Conservation (phyloP, 92 coral and sea anemone species). For the Phenganax subtilis region DNA sequence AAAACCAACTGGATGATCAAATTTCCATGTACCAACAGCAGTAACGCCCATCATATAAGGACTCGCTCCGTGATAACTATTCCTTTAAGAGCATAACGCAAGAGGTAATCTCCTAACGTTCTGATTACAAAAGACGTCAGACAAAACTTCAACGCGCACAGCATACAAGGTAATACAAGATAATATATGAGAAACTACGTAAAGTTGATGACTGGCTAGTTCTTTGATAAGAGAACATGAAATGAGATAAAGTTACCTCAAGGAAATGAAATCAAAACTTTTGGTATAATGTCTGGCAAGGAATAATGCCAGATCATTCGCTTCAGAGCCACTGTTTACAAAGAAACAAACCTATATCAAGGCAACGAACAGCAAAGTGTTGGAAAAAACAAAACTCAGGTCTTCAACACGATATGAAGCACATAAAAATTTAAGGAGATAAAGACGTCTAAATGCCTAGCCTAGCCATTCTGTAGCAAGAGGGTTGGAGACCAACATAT, state of each 20-base stretch:
- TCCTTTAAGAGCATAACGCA: constrained; percentile 46
- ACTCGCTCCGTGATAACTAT: constrained; percentile 91
- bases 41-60: constrained; percentile 68
- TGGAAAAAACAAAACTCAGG: neutral
- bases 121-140: too few relatives aligned
- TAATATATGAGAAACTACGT: too few relatives aligned
- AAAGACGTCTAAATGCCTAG: too few relatives aligned
- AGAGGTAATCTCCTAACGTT: neutral
- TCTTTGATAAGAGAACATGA: neutral
- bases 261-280: constrained; percentile 73
- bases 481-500: neutral
- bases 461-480: too few relatives aligned
- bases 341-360: constrained; percentile 72
- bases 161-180: too few relatives aligned
- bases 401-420: neutral
- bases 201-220: too few relatives aligned
- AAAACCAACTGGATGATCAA: constrained; percentile 64
- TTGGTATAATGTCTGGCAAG: constrained; percentile 91
- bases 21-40: constrained; percentile 85
- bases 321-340: constrained; percentile 97
- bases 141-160: too few relatives aligned
- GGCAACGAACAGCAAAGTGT: too few relatives aligned
- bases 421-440: neutral
- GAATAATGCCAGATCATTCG: constrained; percentile 88
- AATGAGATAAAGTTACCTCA: constrained; percentile 50